Conservation (phyloP, 2,888 invertebrate species). For the Apotomis capreana region DNA sequence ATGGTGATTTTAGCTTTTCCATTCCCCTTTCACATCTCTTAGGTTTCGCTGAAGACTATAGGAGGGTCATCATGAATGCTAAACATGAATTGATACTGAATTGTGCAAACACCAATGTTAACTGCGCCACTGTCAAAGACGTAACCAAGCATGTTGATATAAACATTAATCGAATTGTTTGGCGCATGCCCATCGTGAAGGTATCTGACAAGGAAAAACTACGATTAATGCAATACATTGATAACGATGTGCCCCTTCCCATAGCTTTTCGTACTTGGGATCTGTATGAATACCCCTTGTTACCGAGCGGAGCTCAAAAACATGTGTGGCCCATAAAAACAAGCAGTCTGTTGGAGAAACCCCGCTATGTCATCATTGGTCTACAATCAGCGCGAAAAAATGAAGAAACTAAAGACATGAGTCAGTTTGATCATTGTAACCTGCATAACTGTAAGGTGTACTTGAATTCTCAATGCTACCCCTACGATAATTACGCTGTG, state of each 20-base stretch:
- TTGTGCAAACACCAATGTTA: conserved; percentile 13
- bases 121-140: not conserved
- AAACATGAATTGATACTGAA: conserved; percentile 41
- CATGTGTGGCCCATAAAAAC: conserved; percentile 34
- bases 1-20: conserved; percentile 17
- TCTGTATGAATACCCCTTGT: conserved; percentile 17
- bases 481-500: conserved; percentile 16
- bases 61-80: conserved; percentile 33
- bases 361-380: conserved; percentile 36
- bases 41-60: conserved; percentile 40
- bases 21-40: conserved; percentile 37
- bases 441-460: conserved; percentile 18
- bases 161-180: conserved; percentile 7
- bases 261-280: conserved; percentile 33
- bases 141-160: not conserved
- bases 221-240: conserved; percentile 13
- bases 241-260: conserved; percentile 6
- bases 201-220: conserved; percentile 33
- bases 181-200: conserved; percentile 29
- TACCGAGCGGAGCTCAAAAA: conserved; percentile 4
- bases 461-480: conserved; percentile 27
- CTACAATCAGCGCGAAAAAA: conserved; percentile 32
- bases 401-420: conserved; percentile 31
- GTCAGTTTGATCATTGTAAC: conserved; percentile 37
- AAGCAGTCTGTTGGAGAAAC: conserved; percentile 30